Evolutionary conservation across 2,888 invertebrate genomes (phyloP).

Genomic region (Cordylochernes scorpioides): DNA sequence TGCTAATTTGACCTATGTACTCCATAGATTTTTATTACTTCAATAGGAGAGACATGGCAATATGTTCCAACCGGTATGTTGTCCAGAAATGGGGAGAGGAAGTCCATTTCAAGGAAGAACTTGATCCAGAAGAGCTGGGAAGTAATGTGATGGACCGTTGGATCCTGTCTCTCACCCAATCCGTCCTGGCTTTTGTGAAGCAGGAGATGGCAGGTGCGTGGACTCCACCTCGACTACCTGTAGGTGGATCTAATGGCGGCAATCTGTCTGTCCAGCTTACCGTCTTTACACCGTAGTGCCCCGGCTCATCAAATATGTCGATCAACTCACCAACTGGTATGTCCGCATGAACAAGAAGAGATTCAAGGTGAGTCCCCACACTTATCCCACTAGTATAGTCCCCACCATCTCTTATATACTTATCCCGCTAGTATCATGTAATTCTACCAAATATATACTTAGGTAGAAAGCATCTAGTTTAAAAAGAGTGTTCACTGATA

Average conservation of each 20-base stretch:
- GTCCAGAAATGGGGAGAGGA: conserved; percentile 22
- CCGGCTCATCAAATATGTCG: conserved; percentile 73
- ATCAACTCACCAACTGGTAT: conserved; percentile 95
- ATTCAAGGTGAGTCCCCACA: conserved; percentile 33
- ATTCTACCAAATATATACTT: too few relatives aligned
- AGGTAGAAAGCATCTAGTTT: too few relatives aligned
- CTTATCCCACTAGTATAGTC: too few relatives aligned
- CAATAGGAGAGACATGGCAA: not conserved
- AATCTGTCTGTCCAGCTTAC: conserved; percentile 33
- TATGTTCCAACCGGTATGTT: not conserved
- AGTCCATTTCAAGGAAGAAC: conserved; percentile 23
- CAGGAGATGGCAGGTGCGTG: conserved; percentile 48
- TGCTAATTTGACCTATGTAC: not conserved
- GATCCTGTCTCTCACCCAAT: conserved; percentile 89
- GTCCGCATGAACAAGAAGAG: conserved; percentile 83
- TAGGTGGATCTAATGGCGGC: not conserved
- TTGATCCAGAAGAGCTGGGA: too few relatives aligned
- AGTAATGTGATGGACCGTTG: conserved; percentile 81
- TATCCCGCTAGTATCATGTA: too few relatives aligned
- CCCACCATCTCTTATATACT: too few relatives aligned
- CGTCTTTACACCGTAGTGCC: conserved; percentile 85
- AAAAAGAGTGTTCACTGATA: too few relatives aligned
- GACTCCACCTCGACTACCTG: conserved; percentile 1
- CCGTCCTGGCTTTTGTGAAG: conserved; percentile 56
- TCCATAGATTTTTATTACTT: not conserved